Evolutionary conservation across 2,797 vertebrate species (phyloP).

Genomic region (Hylomyscus alleni): DNA sequence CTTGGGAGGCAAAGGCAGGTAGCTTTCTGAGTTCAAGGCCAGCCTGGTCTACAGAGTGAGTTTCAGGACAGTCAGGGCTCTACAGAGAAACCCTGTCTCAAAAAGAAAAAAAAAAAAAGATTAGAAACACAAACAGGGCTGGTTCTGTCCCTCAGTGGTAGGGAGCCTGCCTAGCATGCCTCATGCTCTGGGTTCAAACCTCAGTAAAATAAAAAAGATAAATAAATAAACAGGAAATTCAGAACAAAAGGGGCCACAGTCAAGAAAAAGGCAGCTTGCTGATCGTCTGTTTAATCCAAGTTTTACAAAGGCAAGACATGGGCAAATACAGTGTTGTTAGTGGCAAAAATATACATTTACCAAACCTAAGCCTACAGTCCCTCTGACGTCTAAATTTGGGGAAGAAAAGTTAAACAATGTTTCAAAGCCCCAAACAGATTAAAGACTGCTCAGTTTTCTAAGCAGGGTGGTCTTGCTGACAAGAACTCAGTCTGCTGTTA

Average conservation of each 20-base stretch:
- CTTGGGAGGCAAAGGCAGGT: no score
- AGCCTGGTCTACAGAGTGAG: neutral
- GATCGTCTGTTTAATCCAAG: neutral
- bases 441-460: slow-evolving; percentile 67
- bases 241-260: neutral
- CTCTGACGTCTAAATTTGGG: slow-evolving; percentile 62
- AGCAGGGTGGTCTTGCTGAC: slow-evolving; percentile 66
- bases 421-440: slow-evolving; percentile 76
- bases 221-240: slow-evolving; percentile 20
- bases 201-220: neutral
- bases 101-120: neutral
- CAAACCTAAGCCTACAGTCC: slow-evolving; percentile 64
- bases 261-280: neutral
- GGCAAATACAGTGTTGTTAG: neutral
- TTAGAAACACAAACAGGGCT: neutral
- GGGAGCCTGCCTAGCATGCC: neutral
- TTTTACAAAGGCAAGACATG: neutral
- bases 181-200: neutral
- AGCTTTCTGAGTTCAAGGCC: no score
- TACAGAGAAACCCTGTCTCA: no score
- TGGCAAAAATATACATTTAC: neutral
- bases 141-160: neutral
- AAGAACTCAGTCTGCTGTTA: slow-evolving; percentile 60
- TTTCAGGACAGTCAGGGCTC: no score
- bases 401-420: slow-evolving; percentile 63